Conservation (phyloP, 2,113 vertebrate species). For the Rhipidura dahli region DNA sequence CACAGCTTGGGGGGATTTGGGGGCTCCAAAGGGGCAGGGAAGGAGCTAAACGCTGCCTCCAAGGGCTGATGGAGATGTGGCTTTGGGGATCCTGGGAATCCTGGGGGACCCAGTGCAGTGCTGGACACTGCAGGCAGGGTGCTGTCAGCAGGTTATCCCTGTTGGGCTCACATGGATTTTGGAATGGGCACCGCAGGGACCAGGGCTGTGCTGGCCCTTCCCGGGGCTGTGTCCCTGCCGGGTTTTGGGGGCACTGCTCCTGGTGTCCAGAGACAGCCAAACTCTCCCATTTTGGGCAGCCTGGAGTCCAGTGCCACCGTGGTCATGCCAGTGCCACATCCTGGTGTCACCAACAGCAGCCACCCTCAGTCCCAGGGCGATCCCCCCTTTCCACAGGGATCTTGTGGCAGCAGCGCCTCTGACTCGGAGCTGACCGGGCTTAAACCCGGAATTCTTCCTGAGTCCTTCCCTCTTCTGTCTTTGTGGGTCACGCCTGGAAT, state of each 20-base stretch:
- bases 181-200: background rate
- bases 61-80: background rate
- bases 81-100: background rate
- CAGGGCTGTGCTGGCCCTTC: background rate
- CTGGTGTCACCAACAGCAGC: background rate
- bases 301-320: background rate
- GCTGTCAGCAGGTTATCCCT: background rate
- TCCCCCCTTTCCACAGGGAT: background rate
- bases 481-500: background rate
- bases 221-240: background rate
- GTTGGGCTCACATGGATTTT: background rate
- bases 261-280: background rate
- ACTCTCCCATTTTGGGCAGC: background rate
- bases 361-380: background rate
- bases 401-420: rapidly evolving
- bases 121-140: background rate
- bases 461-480: background rate
- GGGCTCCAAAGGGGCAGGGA: background rate
- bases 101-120: background rate
- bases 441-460: background rate
- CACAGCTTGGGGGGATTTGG: no score
- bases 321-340: background rate
- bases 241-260: background rate
- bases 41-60: background rate
- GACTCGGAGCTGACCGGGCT: rapidly evolving